Evolutionary conservation across 2,113 vertebrate genomes (phyloP), one percentile per base, ranked within the genome.

Genomic region (Strix aluco): DNA sequence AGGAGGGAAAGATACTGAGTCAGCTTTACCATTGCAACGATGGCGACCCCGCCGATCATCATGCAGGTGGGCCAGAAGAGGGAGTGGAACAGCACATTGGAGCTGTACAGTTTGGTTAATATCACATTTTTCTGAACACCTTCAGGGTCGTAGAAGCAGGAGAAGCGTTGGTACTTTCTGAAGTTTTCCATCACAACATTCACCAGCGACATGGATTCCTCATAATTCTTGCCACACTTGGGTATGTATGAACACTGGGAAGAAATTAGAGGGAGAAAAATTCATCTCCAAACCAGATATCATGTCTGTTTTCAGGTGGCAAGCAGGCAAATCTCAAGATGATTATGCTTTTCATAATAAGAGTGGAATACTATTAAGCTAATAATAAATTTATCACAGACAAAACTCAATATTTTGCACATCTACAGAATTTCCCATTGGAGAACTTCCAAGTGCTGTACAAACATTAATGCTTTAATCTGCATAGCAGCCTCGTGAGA

Each of bases 1-100:
- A 99, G 98, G 72, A 99, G 97, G 59, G 99, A 99, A 79, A 99
- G 98, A 96, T 99, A 99, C n/a, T 99, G 99, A 71, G 99, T 99
- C 95, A 99, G 98, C 96, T 99, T 99, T 62, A 99, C 99, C 99
- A 99, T 98, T 29, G 98, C 98, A 0, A 99, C 98, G 22, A 99
- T 99, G 52, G 97, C 96, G 6, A 98, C 97, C 1, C 99, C 99
- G 2, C 98, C 99, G 13, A 99, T 97, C 97, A 99, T 98, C 92
- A 98, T 98, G 95, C 99, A 99, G 1, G 99, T 99, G 66, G 99
- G 99, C 99, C 99, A 99, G 95, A 99, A 98, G 46, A 99, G 98
- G 0, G 99, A 99, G 80, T 99, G 98, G 93, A 99, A 99, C 92
- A 99, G 97, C 62, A 99, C 98, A 0, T 98, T 98, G 80, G 96